Evolutionary conservation across 2,113 vertebrate species (phyloP), one percentile per base, ranked within the genome.

Genomic region (Corythornis cristatus): DNA sequence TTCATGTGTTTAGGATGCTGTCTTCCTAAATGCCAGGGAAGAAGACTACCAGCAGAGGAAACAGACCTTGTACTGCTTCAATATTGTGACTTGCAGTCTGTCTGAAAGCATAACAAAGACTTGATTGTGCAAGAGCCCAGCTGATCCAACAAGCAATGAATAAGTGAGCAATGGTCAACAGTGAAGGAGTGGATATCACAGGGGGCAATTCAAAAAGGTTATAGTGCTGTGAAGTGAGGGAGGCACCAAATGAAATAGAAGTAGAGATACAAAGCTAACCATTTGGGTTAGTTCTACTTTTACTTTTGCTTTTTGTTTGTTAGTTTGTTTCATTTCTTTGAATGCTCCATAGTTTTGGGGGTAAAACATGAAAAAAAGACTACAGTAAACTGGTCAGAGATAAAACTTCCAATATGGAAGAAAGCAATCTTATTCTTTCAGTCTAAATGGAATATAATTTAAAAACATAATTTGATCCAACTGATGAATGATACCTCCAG

Each of bases 81-180:
- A 90, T 96, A 97, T 97, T 96, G 96, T 93, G 93, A 95, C 95
- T 96, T 96, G 95, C 92, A 96, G 94, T 88, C 86, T 94, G 94
- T 96, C 88, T 96, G 92, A 96, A 96, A 87, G 89, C 54, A 56
- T 64, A 92, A 97, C 96, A 97, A 97, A 97, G 96, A 73, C 88
- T 61, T 74, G 83, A 96, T 94, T 97, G 94, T 97, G 90, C 86
- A 95, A 97, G 84, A 68, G 83, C 92, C 96, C 97, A 97, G 96
- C 97, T 97, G 97, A 96, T 97, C 96, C 96, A 97, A 97, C 96
- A 97, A 95, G 94, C 88, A 89, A 56, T 96, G 96, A 96, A 97
- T 97, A 93, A 96, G 89, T 89, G 92, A 96, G 92, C 93, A 88
- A 74, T 96, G 94, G 96, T 97, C 96, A 96, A 95, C 96, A 96